Percentiles rank a stretch among this genome's conserved stretches.
These are phyloP conservation scores for Bombylius major DNA, from an alignment of 2,888 invertebrate species.

Conservation along the genomic window DNA sequence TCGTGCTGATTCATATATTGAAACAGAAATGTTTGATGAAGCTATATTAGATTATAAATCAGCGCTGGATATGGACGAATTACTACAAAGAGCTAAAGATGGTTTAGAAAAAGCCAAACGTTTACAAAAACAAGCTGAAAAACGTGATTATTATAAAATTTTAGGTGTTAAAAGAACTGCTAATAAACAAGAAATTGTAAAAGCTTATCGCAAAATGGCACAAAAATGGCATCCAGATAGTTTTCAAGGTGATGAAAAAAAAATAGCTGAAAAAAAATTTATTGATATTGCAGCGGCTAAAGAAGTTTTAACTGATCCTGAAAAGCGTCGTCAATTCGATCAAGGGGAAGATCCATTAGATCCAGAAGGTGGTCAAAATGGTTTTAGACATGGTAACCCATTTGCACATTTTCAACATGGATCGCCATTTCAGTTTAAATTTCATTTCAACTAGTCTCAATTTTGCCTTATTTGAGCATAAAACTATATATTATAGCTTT, in stretches of 20 bases:
- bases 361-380: conserved; percentile 61
- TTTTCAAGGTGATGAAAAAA: conserved; percentile 79
- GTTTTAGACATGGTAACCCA: conserved; percentile 47
- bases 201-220: conserved; percentile 93
- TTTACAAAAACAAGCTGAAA: conserved; percentile 82
- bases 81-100: conserved; percentile 70
- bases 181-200: conserved; percentile 81
- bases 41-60: conserved; percentile 79
- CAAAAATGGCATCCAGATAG: conserved; percentile 99
- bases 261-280: conserved; percentile 91
- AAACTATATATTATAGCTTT: too few relatives aligned
- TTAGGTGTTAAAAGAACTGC: conserved; percentile 78
- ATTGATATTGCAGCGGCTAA: conserved; percentile 98
- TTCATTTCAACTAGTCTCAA: conserved; percentile 73
- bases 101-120: conserved; percentile 81
- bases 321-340: conserved; percentile 90
- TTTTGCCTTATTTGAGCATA: too few relatives aligned
- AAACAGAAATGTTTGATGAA: conserved; percentile 84
- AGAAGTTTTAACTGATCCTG: conserved; percentile 77
- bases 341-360: conserved; percentile 93
- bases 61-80: conserved; percentile 72
- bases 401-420: conserved; percentile 76
- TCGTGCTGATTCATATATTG: conserved; percentile 81
- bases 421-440: conserved; percentile 92
- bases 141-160: conserved; percentile 95